Percentiles rank a stretch among this genome's conserved stretches.
These are phyloP conservation scores for Oreonectes daqikongensis DNA, from an alignment of 2,797 vertebrate species.

Conservation along the genomic window DNA sequence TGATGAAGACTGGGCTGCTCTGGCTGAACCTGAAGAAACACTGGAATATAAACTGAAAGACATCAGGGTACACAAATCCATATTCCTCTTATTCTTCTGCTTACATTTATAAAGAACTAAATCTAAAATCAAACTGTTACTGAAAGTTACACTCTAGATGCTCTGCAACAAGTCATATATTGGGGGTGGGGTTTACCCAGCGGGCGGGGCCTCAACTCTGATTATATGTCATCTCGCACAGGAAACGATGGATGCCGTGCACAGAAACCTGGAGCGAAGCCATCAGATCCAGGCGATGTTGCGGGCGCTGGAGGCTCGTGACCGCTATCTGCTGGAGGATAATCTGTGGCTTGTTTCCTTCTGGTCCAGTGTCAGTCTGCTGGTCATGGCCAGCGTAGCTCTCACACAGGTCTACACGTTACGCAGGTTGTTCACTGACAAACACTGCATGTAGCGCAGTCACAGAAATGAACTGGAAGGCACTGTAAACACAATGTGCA, in stretches of 20 bases:
- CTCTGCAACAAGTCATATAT: no score
- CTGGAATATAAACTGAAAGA: constrained; percentile 82
- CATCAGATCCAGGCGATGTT: constrained; percentile 78
- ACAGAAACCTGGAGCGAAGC: constrained; percentile 77
- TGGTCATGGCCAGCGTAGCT: constrained; percentile 79
- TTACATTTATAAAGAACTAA: not conserved
- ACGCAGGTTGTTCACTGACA: constrained; percentile 80
- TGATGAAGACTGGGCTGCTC: constrained; percentile 66
- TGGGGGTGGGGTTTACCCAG: not conserved
- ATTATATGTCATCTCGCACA: constrained; percentile 53
- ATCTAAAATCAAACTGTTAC: no score
- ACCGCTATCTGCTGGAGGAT: constrained; percentile 86
- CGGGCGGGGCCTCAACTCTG: not conserved
- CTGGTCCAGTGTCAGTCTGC: constrained; percentile 84
- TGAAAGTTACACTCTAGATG: not conserved
- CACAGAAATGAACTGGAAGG: not conserved
- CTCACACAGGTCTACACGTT: constrained; percentile 82
- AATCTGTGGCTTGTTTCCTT: constrained; percentile 87
- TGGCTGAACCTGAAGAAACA: constrained; percentile 70
- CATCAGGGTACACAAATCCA: constrained; percentile 77
- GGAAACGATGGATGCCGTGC: constrained; percentile 79
- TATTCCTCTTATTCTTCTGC: not conserved
- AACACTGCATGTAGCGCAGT: constrained; percentile 69
- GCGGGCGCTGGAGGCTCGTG: constrained; percentile 82
- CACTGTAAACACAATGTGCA: no score